phyloP scores from a whole-genome alignment of 1,140 invertebrate species.

The Polypedilum pembai region DNA sequence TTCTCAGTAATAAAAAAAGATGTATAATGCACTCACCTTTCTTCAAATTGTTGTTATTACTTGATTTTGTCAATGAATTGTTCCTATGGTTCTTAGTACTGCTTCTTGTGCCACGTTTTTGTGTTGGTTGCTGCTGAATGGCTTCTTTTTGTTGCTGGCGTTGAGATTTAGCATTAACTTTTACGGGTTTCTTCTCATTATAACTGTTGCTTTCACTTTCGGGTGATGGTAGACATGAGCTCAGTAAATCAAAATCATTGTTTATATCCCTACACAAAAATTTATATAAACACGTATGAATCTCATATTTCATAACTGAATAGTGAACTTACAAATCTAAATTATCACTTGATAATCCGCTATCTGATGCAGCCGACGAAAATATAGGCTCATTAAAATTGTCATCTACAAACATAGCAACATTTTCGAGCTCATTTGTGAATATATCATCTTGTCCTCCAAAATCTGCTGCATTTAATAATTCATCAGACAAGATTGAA shows the following conservation, averaged over 20 bases:
- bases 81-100: background rate
- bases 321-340: constrained; percentile 45
- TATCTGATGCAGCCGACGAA: constrained; percentile 40
- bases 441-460: background rate
- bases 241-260: constrained; percentile 29
- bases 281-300: background rate
- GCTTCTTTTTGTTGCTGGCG: background rate
- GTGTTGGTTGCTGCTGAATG: background rate
- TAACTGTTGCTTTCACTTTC: constrained; percentile 20
- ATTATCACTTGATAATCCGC: constrained; percentile 47
- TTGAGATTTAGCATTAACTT: constrained; percentile 38
- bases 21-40: constrained; percentile 34
- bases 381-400: constrained; percentile 19
- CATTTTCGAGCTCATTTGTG: background rate
- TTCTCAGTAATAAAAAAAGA: constrained; percentile 31
- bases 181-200: constrained; percentile 36
- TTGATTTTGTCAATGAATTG: background rate
- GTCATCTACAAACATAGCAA: background rate
- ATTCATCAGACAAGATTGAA: background rate
- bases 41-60: constrained; percentile 37
- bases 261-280: background rate
- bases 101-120: constrained; percentile 25
- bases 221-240: background rate
- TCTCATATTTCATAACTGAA: background rate
- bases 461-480: constrained; percentile 14